Evolutionary conservation across 2,113 vertebrate genomes (phyloP).

Genomic region (Gorsachius goisagi): DNA sequence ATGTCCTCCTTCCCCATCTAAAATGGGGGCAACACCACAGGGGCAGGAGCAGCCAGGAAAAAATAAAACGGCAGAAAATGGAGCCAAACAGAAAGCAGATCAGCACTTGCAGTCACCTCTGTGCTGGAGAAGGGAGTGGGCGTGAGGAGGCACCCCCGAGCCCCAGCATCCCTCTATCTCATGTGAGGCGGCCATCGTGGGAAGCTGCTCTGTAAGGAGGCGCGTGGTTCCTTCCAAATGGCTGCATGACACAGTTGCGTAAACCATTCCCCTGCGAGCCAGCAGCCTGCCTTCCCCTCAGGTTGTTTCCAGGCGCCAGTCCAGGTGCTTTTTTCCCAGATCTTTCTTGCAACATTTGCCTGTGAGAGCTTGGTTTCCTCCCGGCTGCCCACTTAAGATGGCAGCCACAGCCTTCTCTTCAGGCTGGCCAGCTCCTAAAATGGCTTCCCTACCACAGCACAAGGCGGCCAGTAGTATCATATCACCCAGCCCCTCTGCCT

Average conservation of each 20-base stretch:
- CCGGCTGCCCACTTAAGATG: neutral
- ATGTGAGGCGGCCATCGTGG: neutral
- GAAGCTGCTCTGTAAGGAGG: neutral
- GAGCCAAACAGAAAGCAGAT: neutral
- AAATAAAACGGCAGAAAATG: neutral
- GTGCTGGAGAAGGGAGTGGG: neutral
- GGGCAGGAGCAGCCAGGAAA: neutral
- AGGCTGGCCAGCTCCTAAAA: neutral
- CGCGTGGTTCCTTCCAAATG: accelerated
- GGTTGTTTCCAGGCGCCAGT: neutral
- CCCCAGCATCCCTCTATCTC: neutral
- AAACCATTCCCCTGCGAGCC: neutral
- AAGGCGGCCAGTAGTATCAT: accelerated
- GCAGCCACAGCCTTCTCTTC: neutral
- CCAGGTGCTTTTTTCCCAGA: neutral
- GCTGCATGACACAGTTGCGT: neutral
- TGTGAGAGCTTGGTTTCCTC: neutral
- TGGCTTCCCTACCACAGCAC: neutral
- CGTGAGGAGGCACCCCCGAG: no score
- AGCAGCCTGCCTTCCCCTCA: neutral
- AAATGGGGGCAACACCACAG: neutral
- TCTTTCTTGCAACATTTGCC: neutral
- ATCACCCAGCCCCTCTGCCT: neutral
- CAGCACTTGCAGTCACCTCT: neutral
- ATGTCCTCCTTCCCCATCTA: neutral